Conservation (phyloP, 1,140 invertebrate species). For the Aphis craccivora region DNA sequence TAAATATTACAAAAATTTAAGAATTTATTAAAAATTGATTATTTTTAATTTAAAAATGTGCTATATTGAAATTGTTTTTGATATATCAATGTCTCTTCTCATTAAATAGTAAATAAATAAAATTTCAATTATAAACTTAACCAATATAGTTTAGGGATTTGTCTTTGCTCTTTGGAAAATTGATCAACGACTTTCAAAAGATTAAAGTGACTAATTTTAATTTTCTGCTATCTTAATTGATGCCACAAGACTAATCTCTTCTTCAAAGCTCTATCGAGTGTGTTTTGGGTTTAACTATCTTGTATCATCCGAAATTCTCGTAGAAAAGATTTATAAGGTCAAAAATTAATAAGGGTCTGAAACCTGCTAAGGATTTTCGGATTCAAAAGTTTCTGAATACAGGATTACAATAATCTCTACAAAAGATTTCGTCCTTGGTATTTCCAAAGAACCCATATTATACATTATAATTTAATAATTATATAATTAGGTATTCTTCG, state of each 20-base stretch:
- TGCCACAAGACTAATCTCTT: slow-evolving; percentile 41
- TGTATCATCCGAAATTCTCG: slow-evolving; percentile 26
- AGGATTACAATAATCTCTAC: neutral
- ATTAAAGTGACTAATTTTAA: slow-evolving; percentile 51
- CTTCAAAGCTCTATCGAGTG: slow-evolving; percentile 26
- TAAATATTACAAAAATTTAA: neutral
- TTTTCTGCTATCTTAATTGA: slow-evolving; percentile 54
- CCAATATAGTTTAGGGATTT: neutral
- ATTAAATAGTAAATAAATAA: neutral
- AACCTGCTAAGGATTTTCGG: slow-evolving; percentile 44
- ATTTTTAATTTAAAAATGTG: neutral
- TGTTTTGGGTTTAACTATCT: slow-evolving; percentile 42
- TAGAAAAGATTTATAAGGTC: slow-evolving; percentile 50
- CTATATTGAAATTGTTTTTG: neutral
- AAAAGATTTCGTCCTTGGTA: neutral
- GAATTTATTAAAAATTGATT: neutral
- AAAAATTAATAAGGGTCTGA: slow-evolving; percentile 52
- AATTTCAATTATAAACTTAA: neutral
- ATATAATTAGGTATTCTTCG: neutral
- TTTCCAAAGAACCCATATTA: neutral
- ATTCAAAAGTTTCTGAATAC: slow-evolving; percentile 36
- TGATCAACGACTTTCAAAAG: slow-evolving; percentile 30
- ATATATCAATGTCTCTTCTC: neutral
- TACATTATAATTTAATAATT: neutral
- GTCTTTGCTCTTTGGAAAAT: neutral